Evolutionary conservation across 2,113 vertebrate genomes (phyloP).

Genomic region (Tenebrosternarchus preto): DNA sequence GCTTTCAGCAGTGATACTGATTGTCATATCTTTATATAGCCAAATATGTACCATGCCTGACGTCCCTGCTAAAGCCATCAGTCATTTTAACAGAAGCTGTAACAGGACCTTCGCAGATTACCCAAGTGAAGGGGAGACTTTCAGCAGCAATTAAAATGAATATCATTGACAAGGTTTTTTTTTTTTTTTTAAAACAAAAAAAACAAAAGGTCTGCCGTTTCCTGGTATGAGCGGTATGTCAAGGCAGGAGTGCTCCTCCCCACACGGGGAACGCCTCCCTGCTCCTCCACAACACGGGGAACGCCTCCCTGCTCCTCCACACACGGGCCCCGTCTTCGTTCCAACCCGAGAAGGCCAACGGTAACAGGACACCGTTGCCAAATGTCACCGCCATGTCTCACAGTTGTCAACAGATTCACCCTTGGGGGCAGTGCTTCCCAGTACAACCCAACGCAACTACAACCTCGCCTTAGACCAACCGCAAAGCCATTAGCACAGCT

Average conservation of each 20-base stretch:
- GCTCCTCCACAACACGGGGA: conserved; percentile 3
- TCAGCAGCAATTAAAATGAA: not conserved
- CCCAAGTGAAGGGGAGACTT: too few species aligned
- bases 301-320: not conserved
- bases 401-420: conserved; percentile 65
- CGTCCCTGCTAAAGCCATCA: conserved; percentile 28
- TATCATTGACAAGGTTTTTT: not conserved
- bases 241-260: not conserved
- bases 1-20: conserved; percentile 10
- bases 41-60: conserved; percentile 9
- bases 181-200: too few species aligned
- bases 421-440: conserved; percentile 48
- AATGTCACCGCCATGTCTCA: conserved; percentile 70
- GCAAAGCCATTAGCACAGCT: too few species aligned
- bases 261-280: too few species aligned
- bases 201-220: not conserved
- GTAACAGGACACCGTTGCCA: conserved; percentile 69
- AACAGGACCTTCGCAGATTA: conserved; percentile 2
- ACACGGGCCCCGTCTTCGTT: conserved; percentile 38
- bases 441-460: conserved; percentile 35
- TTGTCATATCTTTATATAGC: conserved; percentile 36
- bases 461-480: conserved; percentile 46
- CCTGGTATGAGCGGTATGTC: not conserved
- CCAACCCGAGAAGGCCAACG: conserved; percentile 52
- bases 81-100: conserved; percentile 20